phyloP scores from a whole-genome alignment of 92 coral and sea anemone species.

The Pocillopora meandrina region DNA sequence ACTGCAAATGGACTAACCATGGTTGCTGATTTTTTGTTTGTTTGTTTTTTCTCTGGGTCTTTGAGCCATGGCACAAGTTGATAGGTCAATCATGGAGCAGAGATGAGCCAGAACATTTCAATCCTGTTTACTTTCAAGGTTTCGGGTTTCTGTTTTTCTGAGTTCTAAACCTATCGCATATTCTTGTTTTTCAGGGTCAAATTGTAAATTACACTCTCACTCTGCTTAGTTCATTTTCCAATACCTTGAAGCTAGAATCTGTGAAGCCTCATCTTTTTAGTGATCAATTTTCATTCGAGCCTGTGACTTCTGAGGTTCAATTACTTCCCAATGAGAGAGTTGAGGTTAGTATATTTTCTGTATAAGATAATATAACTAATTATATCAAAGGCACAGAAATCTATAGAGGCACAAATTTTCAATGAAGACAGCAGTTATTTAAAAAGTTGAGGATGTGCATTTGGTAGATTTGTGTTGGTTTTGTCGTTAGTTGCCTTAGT shows the following conservation, averaged over 20 bases:
- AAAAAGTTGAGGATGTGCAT: neutral
- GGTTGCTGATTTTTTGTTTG: too few relatives aligned
- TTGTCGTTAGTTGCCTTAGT: neutral
- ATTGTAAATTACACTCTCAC: constrained; percentile 66
- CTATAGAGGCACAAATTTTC: neutral
- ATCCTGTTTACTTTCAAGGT: too few relatives aligned
- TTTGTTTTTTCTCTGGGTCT: too few relatives aligned
- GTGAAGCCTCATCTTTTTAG: constrained; percentile 70
- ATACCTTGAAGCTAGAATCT: constrained; percentile 76
- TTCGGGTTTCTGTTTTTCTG: too few relatives aligned
- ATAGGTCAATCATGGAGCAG: too few relatives aligned
- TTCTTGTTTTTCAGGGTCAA: constrained; percentile 73
- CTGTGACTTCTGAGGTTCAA: constrained; percentile 57
- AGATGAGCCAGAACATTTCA: too few relatives aligned
- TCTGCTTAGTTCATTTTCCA: constrained; percentile 80
- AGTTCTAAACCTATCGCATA: neutral
- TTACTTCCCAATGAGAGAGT: constrained; percentile 59
- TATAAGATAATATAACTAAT: neutral
- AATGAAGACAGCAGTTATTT: too few relatives aligned
- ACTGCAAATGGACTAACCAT: too few relatives aligned
- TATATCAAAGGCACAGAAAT: neutral
- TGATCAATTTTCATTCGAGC: constrained; percentile 69
- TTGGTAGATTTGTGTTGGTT: neutral
- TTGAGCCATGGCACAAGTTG: too few relatives aligned
- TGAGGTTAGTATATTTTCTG: constrained; percentile 50